Evolutionary conservation across 2,888 invertebrate species (phyloP).

Genomic region (Thereva nobilitata): DNA sequence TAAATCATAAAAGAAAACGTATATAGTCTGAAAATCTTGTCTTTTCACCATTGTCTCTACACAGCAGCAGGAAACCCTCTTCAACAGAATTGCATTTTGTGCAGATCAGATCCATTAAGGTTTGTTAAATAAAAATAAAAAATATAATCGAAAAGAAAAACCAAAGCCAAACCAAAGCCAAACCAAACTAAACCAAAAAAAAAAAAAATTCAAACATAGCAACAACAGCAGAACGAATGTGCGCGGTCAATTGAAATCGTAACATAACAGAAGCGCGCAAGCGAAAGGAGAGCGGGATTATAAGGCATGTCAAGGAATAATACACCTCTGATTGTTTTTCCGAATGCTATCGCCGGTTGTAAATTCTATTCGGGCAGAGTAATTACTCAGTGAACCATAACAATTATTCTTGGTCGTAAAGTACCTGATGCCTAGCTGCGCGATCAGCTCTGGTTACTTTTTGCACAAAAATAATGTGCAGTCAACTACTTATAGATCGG

Average conservation of each 20-base stretch:
- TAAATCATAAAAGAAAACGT: slow-evolving; percentile 33
- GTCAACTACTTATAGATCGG: no score
- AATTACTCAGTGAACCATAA: slow-evolving; percentile 36
- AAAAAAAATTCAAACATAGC: slow-evolving; percentile 3
- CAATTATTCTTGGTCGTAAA: slow-evolving; percentile 23
- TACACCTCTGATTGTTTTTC: slow-evolving; percentile 30
- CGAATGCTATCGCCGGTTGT: slow-evolving; percentile 17
- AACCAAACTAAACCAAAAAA: slow-evolving; percentile 5
- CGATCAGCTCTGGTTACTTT: no score
- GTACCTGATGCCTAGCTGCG: slow-evolving; percentile 18
- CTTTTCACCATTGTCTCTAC: slow-evolving; percentile 32
- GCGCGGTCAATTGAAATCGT: neutral
- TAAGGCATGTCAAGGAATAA: slow-evolving; percentile 9
- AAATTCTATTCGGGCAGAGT: slow-evolving; percentile 30
- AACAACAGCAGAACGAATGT: neutral
- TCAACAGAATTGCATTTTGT: slow-evolving; percentile 27
- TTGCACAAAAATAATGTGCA: no score
- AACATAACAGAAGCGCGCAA: neutral
- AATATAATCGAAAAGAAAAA: slow-evolving; percentile 12
- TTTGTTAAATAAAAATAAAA: slow-evolving; percentile 17
- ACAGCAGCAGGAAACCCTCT: slow-evolving; percentile 17
- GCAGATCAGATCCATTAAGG: slow-evolving; percentile 35
- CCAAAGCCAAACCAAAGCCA: slow-evolving; percentile 7
- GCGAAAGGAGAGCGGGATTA: neutral
- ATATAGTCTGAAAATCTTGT: slow-evolving; percentile 31